These are phyloP conservation scores for Apis dorsata DNA, from an alignment of 1,140 invertebrate species.

Conservation along the genomic window DNA sequence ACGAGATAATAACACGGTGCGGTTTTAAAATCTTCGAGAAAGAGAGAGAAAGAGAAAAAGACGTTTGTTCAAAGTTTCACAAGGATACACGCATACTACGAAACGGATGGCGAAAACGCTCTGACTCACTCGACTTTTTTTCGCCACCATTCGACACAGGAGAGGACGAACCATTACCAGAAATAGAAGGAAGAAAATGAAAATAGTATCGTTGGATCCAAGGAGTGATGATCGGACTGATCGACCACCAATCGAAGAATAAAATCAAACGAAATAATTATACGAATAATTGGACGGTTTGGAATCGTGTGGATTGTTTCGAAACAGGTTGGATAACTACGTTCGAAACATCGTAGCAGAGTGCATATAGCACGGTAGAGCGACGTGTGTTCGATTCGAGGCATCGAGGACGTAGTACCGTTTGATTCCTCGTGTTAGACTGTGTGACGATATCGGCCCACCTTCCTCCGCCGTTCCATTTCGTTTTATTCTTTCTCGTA, in stretches of 20 bases:
- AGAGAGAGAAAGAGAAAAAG: too few species aligned
- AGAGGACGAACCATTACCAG: too few species aligned
- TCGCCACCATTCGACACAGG: neutral
- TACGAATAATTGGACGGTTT: too few species aligned
- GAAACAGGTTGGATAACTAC: constrained; percentile 10
- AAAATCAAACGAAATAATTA: too few species aligned
- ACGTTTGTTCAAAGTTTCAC: neutral
- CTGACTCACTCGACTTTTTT: constrained; percentile 10
- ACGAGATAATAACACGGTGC: too few species aligned
- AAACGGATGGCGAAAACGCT: constrained; percentile 1
- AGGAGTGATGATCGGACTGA: too few species aligned
- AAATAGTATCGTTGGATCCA: too few species aligned
- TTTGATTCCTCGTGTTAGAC: constrained; percentile 61
- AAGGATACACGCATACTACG: neutral
- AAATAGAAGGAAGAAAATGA: too few species aligned
- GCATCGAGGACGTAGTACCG: constrained; percentile 64
- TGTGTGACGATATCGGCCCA: constrained; percentile 43
- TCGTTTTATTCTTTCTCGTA: neutral
- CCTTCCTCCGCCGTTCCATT: neutral
- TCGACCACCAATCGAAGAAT: neutral
- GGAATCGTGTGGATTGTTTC: too few species aligned
- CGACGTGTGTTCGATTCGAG: constrained; percentile 54
- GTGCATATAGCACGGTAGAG: neutral
- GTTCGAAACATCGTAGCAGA: neutral
- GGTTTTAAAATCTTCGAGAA: too few species aligned